A percentile compares a stretch with the other conserved stretches of the same genome.
Evolutionary conservation across 2,797 vertebrate species (phyloP).

Genomic region (Myripristis jacobus): DNA sequence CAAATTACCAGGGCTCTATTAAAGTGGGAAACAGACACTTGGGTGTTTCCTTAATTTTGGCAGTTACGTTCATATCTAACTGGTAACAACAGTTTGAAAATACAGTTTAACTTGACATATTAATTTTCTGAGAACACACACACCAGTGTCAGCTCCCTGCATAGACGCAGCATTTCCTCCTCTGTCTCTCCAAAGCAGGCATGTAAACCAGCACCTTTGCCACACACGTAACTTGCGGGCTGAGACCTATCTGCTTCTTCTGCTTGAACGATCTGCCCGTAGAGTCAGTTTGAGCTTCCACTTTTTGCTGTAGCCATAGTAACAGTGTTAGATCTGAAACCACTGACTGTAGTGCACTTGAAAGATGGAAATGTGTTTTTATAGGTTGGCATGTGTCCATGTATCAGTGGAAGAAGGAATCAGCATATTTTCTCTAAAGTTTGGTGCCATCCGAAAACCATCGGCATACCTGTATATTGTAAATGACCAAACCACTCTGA

Average conservation of each 20-base stretch:
- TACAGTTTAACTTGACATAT: too few relatives aligned
- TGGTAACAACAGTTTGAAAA: too few relatives aligned
- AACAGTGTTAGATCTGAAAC: background rate
- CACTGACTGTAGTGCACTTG: background rate
- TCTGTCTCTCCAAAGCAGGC: too few relatives aligned
- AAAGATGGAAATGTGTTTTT: conserved; percentile 1
- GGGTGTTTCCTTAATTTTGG: conserved; percentile 15
- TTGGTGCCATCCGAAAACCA: conserved; percentile 22
- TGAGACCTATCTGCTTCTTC: background rate
- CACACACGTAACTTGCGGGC: background rate
- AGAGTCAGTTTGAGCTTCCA: background rate
- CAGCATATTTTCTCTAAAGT: conserved; percentile 18
- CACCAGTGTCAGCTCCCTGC: background rate
- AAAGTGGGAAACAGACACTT: background rate
- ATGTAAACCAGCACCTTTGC: background rate
- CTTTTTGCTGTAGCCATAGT: background rate
- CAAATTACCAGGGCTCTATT: too few relatives aligned
- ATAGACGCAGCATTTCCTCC: too few relatives aligned
- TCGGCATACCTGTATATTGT: background rate
- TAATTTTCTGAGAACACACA: too few relatives aligned
- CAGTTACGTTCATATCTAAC: conserved; percentile 2
- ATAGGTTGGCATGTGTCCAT: conserved; percentile 20
- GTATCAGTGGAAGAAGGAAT: conserved; percentile 50
- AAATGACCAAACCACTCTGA: conserved; percentile 31
- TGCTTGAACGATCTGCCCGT: background rate